Base-by-base conservation (phyloP, 2,888 invertebrate genomes). In the Cerastis rubricosa region DNA sequence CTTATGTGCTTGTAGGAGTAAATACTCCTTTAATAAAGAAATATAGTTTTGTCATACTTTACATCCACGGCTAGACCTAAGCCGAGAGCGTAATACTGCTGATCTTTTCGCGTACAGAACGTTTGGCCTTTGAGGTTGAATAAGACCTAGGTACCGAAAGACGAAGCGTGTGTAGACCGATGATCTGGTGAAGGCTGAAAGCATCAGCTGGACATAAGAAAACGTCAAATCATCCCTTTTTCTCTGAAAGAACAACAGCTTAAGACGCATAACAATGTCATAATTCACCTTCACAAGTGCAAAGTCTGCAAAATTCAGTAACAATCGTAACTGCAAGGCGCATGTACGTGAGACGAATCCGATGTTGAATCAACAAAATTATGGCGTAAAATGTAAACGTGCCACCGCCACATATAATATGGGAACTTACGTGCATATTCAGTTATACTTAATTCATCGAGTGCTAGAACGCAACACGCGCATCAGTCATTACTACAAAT, bases 331-430 rank as follows among this genome's bases (percentile, higher is more conserved):
- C 85, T 88, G 81, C 70, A 87, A 89, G 85, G 90, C 91, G 89
- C 89, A 89, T 87, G 87, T 93, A 95, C 95, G 95, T 96, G 96
- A 93, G 94, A 92, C 94, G 89, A 95, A 95, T 93, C 86, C 85
- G 87, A 88, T 96, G 93, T 96, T 95, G 92, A 93, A 90, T 93
- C 93, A 96, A 96, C 95, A 94, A 89, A 92, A 94, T 95, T 93
- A 94, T 89, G 87, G 91, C 93, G 93, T 91, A 92, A 94, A 93
- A 91, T 89, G 83, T 90, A 93, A 93, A 95, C 94, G 93, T 94
- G 93, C 90, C 80, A 14, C 68, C 81, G 85, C 78, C 79, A 85
- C 84, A 88, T 83, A 84, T 85, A 87, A 78, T 83, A 85, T 82
- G 71, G 72, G 25, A 78, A 83, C 77, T 72, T 76, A 85, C 85